Conservation (phyloP, 2,113 vertebrate genomes). For the Abramis brama region DNA sequence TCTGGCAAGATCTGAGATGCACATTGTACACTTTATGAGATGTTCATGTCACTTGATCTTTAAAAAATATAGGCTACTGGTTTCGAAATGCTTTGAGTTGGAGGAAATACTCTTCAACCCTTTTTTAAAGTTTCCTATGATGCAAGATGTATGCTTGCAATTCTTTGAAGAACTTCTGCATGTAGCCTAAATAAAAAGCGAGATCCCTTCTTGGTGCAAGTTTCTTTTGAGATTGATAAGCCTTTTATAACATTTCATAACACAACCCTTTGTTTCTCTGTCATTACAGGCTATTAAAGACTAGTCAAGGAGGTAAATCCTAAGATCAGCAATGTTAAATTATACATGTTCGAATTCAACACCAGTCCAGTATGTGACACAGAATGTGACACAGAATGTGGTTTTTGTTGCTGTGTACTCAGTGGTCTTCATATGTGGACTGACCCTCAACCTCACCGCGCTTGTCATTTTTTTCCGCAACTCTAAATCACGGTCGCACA, state of each 20-base stretch:
- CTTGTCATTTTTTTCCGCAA: conserved; percentile 63
- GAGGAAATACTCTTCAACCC: not conserved
- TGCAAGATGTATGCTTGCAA: not conserved
- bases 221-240: not conserved
- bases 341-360: not conserved
- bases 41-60: not conserved
- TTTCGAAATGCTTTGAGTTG: not conserved
- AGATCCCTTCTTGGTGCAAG: not conserved
- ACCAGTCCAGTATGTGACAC: not conserved
- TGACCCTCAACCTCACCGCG: conserved; percentile 64
- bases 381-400: not conserved
- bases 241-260: not conserved
- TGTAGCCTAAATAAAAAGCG: too few species aligned
- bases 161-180: not conserved
- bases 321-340: conserved; percentile 33
- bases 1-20: not conserved
- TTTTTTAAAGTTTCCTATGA: not conserved
- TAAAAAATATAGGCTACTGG: not conserved
- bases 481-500: conserved; percentile 68
- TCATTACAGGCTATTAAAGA: not conserved
- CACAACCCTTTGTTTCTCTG: conserved; percentile 11
- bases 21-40: not conserved
- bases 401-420: conserved; percentile 55
- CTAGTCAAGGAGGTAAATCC: not conserved
- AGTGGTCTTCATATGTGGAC: conserved; percentile 57